A percentile compares a stretch with the other conserved stretches of the same genome.
Evolutionary conservation across 2,888 invertebrate genomes (phyloP).

Genomic region (Euzophera pinguis): DNA sequence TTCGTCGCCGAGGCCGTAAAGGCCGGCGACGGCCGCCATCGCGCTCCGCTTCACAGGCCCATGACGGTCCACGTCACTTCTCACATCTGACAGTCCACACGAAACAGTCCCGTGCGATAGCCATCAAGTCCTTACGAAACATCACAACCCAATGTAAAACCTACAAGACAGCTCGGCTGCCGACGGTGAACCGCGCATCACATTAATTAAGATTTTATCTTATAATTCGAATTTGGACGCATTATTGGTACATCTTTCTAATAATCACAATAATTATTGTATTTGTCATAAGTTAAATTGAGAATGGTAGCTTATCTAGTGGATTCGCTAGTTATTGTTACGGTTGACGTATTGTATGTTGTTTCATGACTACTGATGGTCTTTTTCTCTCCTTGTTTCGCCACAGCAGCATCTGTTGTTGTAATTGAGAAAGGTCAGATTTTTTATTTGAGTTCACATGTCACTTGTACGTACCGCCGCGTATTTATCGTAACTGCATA

Average conservation of each 20-base stretch:
- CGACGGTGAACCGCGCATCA: slow-evolving; percentile 22
- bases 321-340: slow-evolving; percentile 23
- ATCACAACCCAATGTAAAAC: slow-evolving; percentile 33
- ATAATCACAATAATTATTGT: slow-evolving; percentile 73
- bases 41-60: slow-evolving; percentile 42
- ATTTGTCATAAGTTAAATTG: slow-evolving; percentile 57
- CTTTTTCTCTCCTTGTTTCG: slow-evolving; percentile 2
- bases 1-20: slow-evolving; percentile 89
- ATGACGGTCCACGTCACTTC: slow-evolving; percentile 29
- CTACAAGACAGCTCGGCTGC: slow-evolving; percentile 18
- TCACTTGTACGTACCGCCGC: slow-evolving; percentile 1
- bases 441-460: neutral
- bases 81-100: slow-evolving; percentile 23
- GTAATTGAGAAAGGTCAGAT: neutral
- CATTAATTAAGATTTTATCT: slow-evolving; percentile 29
- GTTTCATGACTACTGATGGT: slow-evolving; percentile 14
- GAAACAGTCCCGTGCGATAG: slow-evolving; percentile 6
- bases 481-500: too few species aligned
- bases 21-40: slow-evolving; percentile 90
- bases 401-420: slow-evolving; percentile 13
- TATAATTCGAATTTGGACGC: slow-evolving; percentile 71
- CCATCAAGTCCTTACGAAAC: slow-evolving; percentile 16
- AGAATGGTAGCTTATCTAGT: slow-evolving; percentile 23
- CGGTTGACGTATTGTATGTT: slow-evolving; percentile 2
- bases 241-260: slow-evolving; percentile 58